Evolutionary conservation across 1,140 invertebrate genomes (phyloP), one percentile per base, ranked within the genome.

Genomic region (Chironomus striatipennis): DNA sequence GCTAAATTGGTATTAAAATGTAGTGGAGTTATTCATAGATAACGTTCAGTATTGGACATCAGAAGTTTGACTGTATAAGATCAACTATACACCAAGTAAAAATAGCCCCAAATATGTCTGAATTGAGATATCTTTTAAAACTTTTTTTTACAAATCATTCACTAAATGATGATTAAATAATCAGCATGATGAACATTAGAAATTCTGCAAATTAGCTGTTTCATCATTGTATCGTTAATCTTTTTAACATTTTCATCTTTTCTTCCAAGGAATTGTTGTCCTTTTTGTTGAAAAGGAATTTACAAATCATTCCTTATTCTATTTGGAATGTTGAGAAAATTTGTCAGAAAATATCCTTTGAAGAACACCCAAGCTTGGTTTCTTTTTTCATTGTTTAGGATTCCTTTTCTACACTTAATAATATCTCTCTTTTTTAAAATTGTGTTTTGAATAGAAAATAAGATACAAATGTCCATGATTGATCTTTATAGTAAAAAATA

Each of bases 81-180:
- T n/a, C n/a, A n/a, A n/a, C n/a, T n/a, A n/a, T n/a, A n/a, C n/a
- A n/a, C n/a, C n/a, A n/a, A n/a, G n/a, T n/a, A n/a, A n/a, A n/a
- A n/a, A n/a, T n/a, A n/a, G n/a, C 24, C 24, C 24, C 24, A 34
- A 34, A 34, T 34, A n/a, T n/a, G n/a, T n/a, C n/a, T n/a, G 5
- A 34, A 34, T 34, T 34, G 24, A 34, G 24, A 34, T 34, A 34
- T 34, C 24, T 34, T 34, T 34, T 5, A 34, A 34, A 34, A 34
- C 24, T 34, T 34, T 2, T 18, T 70, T 70, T 70, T 17, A 70
- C 65, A 70, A 70, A 21, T 70, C 65, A 70, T 20, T 15, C 18
- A 20, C 18, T 21, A 70, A 18, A 70, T 21, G 65, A 70, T 70
- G 65, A 70, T 70, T 70, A 20, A 70, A 70, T 70, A 70, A 70